Base-by-base conservation (phyloP, 2,888 invertebrate genomes). In the Caradrina kadenii region DNA sequence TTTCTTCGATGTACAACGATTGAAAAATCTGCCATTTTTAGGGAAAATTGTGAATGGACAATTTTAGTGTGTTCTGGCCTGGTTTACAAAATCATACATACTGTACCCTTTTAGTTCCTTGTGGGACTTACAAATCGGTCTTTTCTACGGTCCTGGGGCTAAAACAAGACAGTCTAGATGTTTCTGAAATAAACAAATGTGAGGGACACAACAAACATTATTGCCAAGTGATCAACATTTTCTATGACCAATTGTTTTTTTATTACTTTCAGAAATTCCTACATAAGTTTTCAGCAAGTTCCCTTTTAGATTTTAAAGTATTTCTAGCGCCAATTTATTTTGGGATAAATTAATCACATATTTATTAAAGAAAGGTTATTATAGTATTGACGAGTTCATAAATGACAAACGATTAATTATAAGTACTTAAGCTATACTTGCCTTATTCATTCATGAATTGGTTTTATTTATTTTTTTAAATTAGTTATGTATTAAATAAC, bases 101-200 rank as follows among this genome's bases (percentile, higher is more conserved):
- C 68, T 52, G 15, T 21, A 17, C 13, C 22, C 13, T 22, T 10
- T 53, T 17, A n/a, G n/a, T n/a, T n/a, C 1, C 15, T 15, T 21
- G 15, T 53, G 63, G 19, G 48, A 22, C 63, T 69, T 45, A 73
- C 21, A 48, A 73, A 39, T 53, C 17, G 45, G 13, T 11, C 19
- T 48, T 26, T 31, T n/a, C 21, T 39, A 60, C n/a, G 15, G 10
- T 54, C 53, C 21, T 31, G 39, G 8, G 75, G 74, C 65, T 50
- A 22, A n/a, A 22, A 11, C 35, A 54, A n/a, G 26, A 48, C 48
- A 64, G 54, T 54, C 54, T 13, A 26, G 17, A 45, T 53, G 13
- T 35, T 10, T 53, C 35, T 52, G 22, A 19, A 17, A 42, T 42
- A 52, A 60, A 72, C 35, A 45, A 35, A 72, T 31, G 15, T n/a